Conservation (phyloP, 2,113 vertebrate genomes). For the Scopus umbretta region DNA sequence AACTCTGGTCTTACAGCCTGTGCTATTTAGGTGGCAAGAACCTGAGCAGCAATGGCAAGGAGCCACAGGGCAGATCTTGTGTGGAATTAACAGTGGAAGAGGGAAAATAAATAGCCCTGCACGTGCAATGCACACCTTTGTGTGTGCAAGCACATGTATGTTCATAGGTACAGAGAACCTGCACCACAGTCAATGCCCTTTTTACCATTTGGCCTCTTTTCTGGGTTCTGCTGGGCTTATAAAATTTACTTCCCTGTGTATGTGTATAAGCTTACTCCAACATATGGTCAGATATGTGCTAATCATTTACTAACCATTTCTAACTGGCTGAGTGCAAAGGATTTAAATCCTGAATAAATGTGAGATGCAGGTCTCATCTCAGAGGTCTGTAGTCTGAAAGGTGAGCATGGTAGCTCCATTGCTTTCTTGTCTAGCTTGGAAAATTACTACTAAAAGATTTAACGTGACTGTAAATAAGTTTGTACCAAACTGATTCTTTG, state of each 20-base stretch:
- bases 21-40: not conserved
- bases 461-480: not conserved
- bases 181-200: not conserved
- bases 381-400: not conserved
- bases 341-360: not conserved
- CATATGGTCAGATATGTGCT: not conserved
- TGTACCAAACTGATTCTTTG: not conserved
- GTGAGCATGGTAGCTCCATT: not conserved
- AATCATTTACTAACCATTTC: not conserved
- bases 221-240: not conserved
- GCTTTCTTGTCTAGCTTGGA: not conserved
- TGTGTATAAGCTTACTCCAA: not conserved
- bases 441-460: not conserved
- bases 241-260: not conserved
- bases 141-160: not conserved
- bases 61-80: not conserved
- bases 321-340: not conserved
- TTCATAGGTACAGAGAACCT: not conserved
- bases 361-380: not conserved
- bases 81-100: not conserved
- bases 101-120: not conserved
- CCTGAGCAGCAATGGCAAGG: not conserved
- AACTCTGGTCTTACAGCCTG: not conserved
- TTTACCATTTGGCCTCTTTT: not conserved
- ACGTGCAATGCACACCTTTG: no score